Conservation (phyloP, 2,888 invertebrate species). For the Listrodromus nycthemerus region DNA sequence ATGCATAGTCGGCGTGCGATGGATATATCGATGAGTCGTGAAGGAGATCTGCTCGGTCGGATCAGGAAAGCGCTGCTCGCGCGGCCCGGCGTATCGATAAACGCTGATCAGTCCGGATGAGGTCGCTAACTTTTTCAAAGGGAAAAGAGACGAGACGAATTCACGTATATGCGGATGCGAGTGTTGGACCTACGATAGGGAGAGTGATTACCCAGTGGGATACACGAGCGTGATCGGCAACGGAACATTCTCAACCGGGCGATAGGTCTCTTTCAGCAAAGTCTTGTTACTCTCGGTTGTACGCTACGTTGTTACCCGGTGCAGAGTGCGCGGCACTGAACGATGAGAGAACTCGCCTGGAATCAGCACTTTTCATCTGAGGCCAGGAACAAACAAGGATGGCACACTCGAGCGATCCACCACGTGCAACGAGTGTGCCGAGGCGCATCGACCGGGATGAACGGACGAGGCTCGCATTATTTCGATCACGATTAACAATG, state of each 20-base stretch:
- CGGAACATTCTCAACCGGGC: conserved; percentile 47
- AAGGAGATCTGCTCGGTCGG: conserved; percentile 57
- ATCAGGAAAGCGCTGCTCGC: conserved; percentile 55
- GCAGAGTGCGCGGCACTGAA: conserved; percentile 25
- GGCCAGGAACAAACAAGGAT: conserved; percentile 36
- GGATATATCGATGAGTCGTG: conserved; percentile 57
- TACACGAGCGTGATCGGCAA: conserved; percentile 50
- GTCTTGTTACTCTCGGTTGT: conserved; percentile 26
- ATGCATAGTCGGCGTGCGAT: conserved; percentile 39
- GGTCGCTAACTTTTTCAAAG: conserved; percentile 48
- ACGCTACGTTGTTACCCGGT: conserved; percentile 24
- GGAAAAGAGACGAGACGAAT: conserved; percentile 60
- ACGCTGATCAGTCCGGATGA: conserved; percentile 36
- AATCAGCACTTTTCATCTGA: conserved; percentile 62
- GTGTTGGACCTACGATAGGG: conserved; percentile 1
- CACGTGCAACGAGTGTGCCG: not conserved
- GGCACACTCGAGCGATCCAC: conserved; percentile 25
- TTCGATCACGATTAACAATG: conserved; percentile 80
- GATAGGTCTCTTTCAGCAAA: conserved; percentile 38
- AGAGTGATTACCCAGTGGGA: conserved; percentile 53
- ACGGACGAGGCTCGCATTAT: conserved; percentile 69
- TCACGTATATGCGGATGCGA: not conserved
- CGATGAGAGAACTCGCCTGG: conserved; percentile 33
- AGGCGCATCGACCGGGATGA: conserved; percentile 33
- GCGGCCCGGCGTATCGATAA: conserved; percentile 30